phyloP scores from a whole-genome alignment of 2,888 invertebrate species.

The Metallyticus violacea region DNA sequence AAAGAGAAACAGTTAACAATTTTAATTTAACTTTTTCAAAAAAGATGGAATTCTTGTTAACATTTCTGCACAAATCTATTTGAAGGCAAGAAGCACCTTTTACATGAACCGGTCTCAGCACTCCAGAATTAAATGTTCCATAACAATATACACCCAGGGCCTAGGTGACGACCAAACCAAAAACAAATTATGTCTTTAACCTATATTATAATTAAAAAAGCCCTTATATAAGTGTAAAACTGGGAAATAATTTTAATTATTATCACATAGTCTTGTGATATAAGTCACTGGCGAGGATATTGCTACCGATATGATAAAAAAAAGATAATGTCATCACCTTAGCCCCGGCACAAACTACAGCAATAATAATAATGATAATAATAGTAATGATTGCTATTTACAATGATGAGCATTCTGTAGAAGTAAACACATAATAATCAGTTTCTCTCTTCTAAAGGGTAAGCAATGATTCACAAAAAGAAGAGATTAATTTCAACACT shows the following conservation, averaged over 20 bases:
- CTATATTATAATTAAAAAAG: not conserved
- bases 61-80: constrained; percentile 9
- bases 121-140: not conserved
- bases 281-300: not conserved
- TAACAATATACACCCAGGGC: not conserved
- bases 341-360: not conserved
- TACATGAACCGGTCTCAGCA: not conserved
- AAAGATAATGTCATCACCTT: not conserved
- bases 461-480: not conserved
- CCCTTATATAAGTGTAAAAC: no score
- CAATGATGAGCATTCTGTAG: not conserved
- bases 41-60: not conserved
- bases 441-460: not conserved
- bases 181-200: not conserved
- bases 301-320: not conserved
- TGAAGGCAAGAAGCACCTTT: constrained; percentile 12
- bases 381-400: not conserved
- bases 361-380: not conserved
- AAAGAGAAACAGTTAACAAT: not conserved
- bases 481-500: not conserved
- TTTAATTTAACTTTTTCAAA: not conserved
- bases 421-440: not conserved
- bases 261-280: not conserved
- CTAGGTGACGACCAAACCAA: not conserved
- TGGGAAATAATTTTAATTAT: not conserved